Evolutionary conservation across 2,888 invertebrate genomes (phyloP), one percentile per base, ranked within the genome.

Genomic region (Spodoptera littoralis): DNA sequence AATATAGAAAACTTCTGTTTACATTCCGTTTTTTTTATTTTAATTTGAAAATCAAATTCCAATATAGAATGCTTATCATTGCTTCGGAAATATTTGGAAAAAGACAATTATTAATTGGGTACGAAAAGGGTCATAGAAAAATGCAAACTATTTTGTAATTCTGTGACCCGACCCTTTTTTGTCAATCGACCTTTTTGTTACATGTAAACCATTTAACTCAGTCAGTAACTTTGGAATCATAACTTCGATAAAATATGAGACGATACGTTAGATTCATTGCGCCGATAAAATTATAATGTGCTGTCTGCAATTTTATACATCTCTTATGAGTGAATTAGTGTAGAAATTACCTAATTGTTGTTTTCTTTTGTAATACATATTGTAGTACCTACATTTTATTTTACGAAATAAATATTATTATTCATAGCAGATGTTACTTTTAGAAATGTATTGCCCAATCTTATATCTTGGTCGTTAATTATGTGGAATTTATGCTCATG

Each of bases 221-320:
- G 43, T 51, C 47, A 11, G 43, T 24, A 67, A 48, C 65, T 67
- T 69, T 13, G 13, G 18, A 75, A 65, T 75, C 46, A 67, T 60
- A 73, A 68, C 55, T 75, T 65, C 42, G 50, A 54, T 64, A 54
- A 65, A 65, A 73, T 63, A 53, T 48, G 36, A 46, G 22, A 54
- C 54, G 30, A 49, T 64, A 51, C 49, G 52, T 57, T 60, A 36
- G 49, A 65, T 62, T 75, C 22, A 75, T 70, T 62, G 52, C 24
- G 51, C 30, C 59, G 49, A 51, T 78, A 73, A 61, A 68, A 51
- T 62, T 57, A 47, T 62, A 60, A 54, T 54, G 41, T 36, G 42
- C 18, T 53, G 45, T 47, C 56, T 48, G 48, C 42, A 18, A 30
- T 22, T 47, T 47, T 43, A 43, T 64, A 43, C 18, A 27, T 3